Percentiles rank a stretch among this genome's conserved stretches.
These are phyloP conservation scores for Chelonus insularis DNA, from an alignment of 1,140 invertebrate genomes.

Conservation along the genomic window DNA sequence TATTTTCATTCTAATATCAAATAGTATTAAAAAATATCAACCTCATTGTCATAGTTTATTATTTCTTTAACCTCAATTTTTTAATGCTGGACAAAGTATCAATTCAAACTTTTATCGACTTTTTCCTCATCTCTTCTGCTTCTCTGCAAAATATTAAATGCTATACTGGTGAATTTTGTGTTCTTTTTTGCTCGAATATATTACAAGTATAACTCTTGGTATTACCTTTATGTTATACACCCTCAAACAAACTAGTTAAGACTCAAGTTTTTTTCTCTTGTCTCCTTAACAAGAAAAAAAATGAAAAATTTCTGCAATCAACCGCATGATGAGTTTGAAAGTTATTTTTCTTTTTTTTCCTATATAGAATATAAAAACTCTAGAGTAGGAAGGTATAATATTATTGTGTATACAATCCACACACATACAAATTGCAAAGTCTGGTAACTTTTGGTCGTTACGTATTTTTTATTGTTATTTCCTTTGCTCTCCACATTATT, in stretches of 20 bases:
- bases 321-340: conserved; percentile 30
- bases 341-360: too few species aligned
- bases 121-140: background rate
- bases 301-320: conserved; percentile 30
- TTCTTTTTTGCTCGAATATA: background rate
- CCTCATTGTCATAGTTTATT: background rate
- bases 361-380: too few species aligned
- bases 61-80: background rate
- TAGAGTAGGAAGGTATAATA: too few species aligned
- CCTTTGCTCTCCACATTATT: too few species aligned
- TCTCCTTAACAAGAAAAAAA: background rate
- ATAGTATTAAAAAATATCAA: conserved; percentile 52
- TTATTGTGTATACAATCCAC: too few species aligned
- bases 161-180: background rate
- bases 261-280: background rate
- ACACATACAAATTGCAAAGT: too few species aligned
- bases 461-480: too few species aligned
- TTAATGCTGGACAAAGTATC: conserved; percentile 1
- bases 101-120: conserved; percentile 10
- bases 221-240: too few species aligned
- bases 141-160: background rate
- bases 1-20: too few species aligned
- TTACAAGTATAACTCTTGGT: too few species aligned
- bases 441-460: too few species aligned
- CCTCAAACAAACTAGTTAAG: conserved; percentile 13